A percentile compares a stretch with the other conserved stretches of the same genome.
Conservation (phyloP, 2,113 vertebrate species). For the Pedionomus torquatus region DNA sequence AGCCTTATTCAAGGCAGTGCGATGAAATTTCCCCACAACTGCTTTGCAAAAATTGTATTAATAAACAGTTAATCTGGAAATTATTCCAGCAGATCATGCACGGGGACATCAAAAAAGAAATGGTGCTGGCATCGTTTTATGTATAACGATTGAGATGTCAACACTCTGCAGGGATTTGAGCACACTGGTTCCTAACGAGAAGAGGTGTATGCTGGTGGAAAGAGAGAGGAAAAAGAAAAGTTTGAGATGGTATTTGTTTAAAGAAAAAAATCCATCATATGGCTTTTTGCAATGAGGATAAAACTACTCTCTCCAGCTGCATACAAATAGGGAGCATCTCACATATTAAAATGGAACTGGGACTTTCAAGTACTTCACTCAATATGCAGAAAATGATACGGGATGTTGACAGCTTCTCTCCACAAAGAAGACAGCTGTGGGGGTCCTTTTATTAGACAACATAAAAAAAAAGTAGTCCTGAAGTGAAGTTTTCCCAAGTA, state of each 20-base stretch:
- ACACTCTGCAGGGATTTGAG: background rate
- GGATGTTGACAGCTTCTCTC: slow-evolving; percentile 59
- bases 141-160: background rate
- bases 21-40: background rate
- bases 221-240: background rate
- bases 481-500: slow-evolving; percentile 55
- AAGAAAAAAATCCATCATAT: slow-evolving; percentile 46
- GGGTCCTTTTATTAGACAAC: slow-evolving; percentile 56
- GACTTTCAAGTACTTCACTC: slow-evolving; percentile 56
- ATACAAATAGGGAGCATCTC: slow-evolving; percentile 46
- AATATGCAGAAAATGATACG: slow-evolving; percentile 47
- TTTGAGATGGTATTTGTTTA: slow-evolving; percentile 19
- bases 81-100: background rate
- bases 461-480: background rate
- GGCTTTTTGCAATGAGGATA: slow-evolving; percentile 26
- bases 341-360: slow-evolving; percentile 61
- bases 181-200: background rate
- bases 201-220: background rate
- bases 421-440: slow-evolving; percentile 30
- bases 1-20: background rate
- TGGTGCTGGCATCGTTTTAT: background rate
- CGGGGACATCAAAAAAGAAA: slow-evolving; percentile 11
- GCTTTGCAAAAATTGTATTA: background rate
- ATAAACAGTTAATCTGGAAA: slow-evolving; percentile 14
- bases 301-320: slow-evolving; percentile 43